Evolutionary conservation across 2,888 invertebrate genomes (phyloP).

Genomic region (Acronicta alni): DNA sequence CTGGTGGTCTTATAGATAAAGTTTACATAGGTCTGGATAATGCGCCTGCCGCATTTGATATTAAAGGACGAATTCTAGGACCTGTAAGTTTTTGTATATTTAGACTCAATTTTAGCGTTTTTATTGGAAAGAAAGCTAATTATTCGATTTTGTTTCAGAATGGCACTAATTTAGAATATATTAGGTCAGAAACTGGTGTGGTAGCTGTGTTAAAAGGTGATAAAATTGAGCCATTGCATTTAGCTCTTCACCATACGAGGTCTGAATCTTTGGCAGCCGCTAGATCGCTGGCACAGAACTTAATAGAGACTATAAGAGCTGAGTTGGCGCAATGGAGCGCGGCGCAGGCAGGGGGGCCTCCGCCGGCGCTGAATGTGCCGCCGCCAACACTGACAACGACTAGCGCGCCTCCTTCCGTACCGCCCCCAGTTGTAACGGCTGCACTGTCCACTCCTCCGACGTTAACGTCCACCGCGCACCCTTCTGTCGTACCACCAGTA

Average conservation of each 20-base stretch:
- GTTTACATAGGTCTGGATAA: constrained; percentile 94
- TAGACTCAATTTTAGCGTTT: constrained; percentile 24
- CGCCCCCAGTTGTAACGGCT: constrained; percentile 74
- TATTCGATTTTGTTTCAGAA: constrained; percentile 76
- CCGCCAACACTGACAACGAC: constrained; percentile 80
- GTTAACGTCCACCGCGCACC: constrained; percentile 72
- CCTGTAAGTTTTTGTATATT: constrained; percentile 73
- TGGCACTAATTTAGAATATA: constrained; percentile 93
- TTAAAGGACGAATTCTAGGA: constrained; percentile 93
- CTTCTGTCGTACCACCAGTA: constrained; percentile 77
- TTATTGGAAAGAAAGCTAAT: constrained; percentile 12
- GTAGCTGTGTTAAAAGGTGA: constrained; percentile 92
- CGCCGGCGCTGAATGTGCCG: constrained; percentile 80
- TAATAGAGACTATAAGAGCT: constrained; percentile 93
- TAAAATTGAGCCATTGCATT: constrained; percentile 92
- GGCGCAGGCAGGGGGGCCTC: constrained; percentile 81
- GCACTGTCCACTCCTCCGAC: constrained; percentile 76
- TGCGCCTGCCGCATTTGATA: constrained; percentile 93
- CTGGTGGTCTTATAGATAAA: constrained; percentile 90
- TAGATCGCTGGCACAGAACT: constrained; percentile 92
- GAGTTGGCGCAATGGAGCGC: constrained; percentile 87
- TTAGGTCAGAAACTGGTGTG: constrained; percentile 93
- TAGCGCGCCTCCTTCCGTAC: constrained; percentile 73
- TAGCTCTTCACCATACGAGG: constrained; percentile 93
- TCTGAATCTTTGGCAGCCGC: constrained; percentile 92